Percentiles rank a stretch among this genome's conserved stretches.
Evolutionary conservation across 2,113 vertebrate genomes (phyloP).

Genomic region (Orientallactaga bullata): DNA sequence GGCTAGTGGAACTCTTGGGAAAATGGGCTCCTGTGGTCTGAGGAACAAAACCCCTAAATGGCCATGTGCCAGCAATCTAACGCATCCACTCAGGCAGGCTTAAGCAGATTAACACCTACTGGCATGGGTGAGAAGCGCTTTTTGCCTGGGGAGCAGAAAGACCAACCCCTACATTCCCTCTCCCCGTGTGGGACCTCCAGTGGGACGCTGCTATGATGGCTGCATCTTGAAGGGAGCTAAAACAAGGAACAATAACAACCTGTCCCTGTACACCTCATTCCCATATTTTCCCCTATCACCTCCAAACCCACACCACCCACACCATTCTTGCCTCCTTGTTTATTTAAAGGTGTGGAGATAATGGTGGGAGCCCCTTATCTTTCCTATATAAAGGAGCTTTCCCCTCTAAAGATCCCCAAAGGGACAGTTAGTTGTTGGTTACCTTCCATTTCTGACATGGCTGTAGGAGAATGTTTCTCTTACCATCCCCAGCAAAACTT

Average conservation of each 20-base stretch:
- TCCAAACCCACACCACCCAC: too few species aligned
- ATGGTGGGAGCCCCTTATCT: too few species aligned
- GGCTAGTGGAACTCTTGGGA: slow-evolving; percentile 68
- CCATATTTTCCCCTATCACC: too few species aligned
- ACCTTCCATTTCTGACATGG: neutral
- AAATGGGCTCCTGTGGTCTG: slow-evolving; percentile 74
- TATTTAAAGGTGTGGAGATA: too few species aligned
- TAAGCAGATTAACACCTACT: slow-evolving; percentile 81
- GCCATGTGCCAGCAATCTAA: slow-evolving; percentile 78
- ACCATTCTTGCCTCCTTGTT: too few species aligned
- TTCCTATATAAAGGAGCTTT: too few species aligned
- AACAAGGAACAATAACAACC: slow-evolving; percentile 26
- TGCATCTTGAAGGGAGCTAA: neutral
- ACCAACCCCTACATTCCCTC: slow-evolving; percentile 63
- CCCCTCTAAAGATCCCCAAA: neutral
- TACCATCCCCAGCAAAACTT: neutral
- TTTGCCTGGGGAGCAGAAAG: slow-evolving; percentile 66
- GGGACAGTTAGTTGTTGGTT: neutral
- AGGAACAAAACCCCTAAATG: slow-evolving; percentile 80
- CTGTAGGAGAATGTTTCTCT: neutral
- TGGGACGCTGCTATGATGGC: slow-evolving; percentile 1
- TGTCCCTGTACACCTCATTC: slow-evolving; percentile 19
- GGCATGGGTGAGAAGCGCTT: slow-evolving; percentile 75
- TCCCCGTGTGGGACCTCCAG: slow-evolving; percentile 69
- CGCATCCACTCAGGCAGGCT: slow-evolving; percentile 76